Base-by-base conservation (phyloP, 2,113 vertebrate genomes). In the cat (Felis catus) region DNA sequence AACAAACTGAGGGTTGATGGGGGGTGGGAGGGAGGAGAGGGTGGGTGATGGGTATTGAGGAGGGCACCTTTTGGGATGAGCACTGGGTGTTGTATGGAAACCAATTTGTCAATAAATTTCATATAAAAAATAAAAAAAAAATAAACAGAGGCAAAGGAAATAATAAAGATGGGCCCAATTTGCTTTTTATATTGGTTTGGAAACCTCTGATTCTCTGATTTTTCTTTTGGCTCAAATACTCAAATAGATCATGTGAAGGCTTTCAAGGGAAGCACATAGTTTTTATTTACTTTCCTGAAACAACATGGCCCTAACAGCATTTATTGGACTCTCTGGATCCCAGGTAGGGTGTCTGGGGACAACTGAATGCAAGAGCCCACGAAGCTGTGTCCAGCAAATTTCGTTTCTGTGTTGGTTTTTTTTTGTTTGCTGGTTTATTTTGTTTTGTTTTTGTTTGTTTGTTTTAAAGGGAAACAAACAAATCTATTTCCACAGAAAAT, bases 401-500 rank as follows among this genome's bases (percentile, higher is more conserved):
- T 58, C 48, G 41, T 80, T 86, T 80, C 29, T 39, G 1, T 53
- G 71, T 65, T 41, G 71, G 55, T 39, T 39, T n/a, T 89, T 89
- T 65, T 45, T 71, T 4, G 36, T 74, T 53, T 91, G 7, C 39
- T 76, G 81, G 3, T 58, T 71, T 45, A 15, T 16, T 55, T 29
- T 68, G 45, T 45, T 45, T 78, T 63, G 39, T 27, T 88, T 89
- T 89, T 91, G 7, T 55, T 71, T 84, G 3, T 58, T 71, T 45
- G 16, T 16, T 55, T 29, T 68, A 71, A 87, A 73, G 97, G 93
- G 95, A 93, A 41, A 91, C 45, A 45, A 45, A 45, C 45, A 19
- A 86, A 41, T 31, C 96, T 39, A 95, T 89, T 97, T 97, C 21
- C 87, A 91, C 4, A 33, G 53, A 97, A 92, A 88, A 95, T 18